These are phyloP conservation scores for Andrena trimmerana DNA, from an alignment of 2,888 invertebrate genomes.

Conservation along the genomic window DNA sequence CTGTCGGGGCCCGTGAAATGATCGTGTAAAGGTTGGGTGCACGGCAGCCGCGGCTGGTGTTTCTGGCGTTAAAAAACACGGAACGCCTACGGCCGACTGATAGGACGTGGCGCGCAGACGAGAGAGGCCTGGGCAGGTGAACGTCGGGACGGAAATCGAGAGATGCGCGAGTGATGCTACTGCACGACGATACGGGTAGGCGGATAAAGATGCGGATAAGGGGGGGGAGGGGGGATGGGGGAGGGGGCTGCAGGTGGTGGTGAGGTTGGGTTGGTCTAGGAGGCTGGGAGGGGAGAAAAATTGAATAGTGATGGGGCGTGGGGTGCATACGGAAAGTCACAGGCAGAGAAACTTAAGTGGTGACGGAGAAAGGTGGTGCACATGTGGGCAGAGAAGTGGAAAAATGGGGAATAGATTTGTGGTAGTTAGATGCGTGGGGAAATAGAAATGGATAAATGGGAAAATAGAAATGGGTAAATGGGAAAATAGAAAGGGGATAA, in stretches of 20 bases:
- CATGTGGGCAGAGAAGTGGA: too few species aligned
- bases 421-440: too few species aligned
- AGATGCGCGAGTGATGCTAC: conserved; percentile 16
- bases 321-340: too few species aligned
- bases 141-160: conserved; percentile 58
- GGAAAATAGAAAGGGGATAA: too few species aligned
- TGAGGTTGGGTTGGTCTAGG: not conserved
- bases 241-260: not conserved
- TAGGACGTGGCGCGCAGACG: conserved; percentile 61
- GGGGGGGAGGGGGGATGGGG: not conserved
- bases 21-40: conserved; percentile 17
- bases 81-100: conserved; percentile 50
- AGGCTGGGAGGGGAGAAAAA: not conserved
- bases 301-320: not conserved
- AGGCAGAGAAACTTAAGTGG: too few species aligned
- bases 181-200: conserved; percentile 6
- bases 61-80: conserved; percentile 55
- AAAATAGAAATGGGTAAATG: too few species aligned
- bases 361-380: too few species aligned
- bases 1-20: conserved; percentile 39
- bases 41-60: conserved; percentile 8
- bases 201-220: conserved; percentile 8
- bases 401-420: too few species aligned
- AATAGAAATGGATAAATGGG: too few species aligned
- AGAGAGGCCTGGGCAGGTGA: conserved; percentile 60